phyloP scores from a whole-genome alignment of 2,888 invertebrate species.

The Hyposoter dolosus region DNA sequence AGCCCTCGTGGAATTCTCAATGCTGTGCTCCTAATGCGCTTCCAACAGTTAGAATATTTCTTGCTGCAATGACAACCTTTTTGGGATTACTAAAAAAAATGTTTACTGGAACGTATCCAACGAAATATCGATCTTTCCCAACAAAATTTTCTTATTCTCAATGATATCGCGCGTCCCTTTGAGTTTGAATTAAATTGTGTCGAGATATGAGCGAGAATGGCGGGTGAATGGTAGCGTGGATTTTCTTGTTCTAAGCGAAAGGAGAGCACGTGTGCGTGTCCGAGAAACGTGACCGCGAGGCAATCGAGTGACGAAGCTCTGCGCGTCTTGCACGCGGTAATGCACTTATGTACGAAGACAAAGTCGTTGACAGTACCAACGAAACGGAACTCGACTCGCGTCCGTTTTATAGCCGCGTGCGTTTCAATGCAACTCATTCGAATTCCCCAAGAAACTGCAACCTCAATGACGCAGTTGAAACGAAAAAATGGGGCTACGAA shows the following conservation, averaged over 20 bases:
- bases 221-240: conserved; percentile 58
- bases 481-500: conserved; percentile 33
- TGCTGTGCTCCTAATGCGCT: conserved; percentile 43
- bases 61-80: no score
- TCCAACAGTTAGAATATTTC: background rate
- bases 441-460: conserved; percentile 42
- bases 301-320: conserved; percentile 60
- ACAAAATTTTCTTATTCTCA: no score
- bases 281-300: conserved; percentile 66
- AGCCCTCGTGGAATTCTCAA: conserved; percentile 43
- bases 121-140: no score
- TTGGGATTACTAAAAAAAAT: no score
- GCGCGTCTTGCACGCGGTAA: conserved; percentile 7
- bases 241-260: conserved; percentile 48
- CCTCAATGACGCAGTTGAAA: conserved; percentile 43
- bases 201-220: conserved; percentile 40
- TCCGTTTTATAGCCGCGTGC: conserved; percentile 13
- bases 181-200: conserved; percentile 40
- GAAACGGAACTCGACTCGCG: conserved; percentile 58
- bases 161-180: background rate
- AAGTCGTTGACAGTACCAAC: conserved; percentile 41
- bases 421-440: background rate
- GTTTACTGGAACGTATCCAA: no score
- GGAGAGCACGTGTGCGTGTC: conserved; percentile 64
- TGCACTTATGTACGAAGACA: conserved; percentile 31